Percentiles rank a stretch among this genome's conserved stretches.
Evolutionary conservation across 2,888 invertebrate genomes (phyloP).

Genomic region (Sarcophaga caerulescens): DNA sequence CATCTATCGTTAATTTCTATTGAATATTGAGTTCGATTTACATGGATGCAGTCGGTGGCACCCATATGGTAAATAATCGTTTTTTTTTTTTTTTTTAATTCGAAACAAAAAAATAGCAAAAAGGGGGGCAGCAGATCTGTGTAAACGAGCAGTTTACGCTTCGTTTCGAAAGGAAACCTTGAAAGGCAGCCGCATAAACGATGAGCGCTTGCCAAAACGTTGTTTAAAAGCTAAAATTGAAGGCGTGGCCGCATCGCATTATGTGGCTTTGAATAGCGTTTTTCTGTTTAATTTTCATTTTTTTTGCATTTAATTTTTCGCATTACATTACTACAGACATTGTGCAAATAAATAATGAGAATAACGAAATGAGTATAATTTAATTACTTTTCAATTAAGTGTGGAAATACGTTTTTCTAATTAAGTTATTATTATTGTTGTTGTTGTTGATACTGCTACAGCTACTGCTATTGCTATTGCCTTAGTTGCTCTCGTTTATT

Average conservation of each 20-base stretch:
- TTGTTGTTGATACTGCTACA: neutral
- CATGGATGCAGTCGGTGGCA: constrained; percentile 14
- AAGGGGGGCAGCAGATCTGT: neutral
- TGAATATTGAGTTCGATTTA: neutral
- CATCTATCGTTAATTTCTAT: neutral
- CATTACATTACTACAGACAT: neutral
- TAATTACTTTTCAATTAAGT: constrained; percentile 68
- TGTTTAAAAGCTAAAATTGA: constrained; percentile 47
- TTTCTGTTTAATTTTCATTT: constrained; percentile 22
- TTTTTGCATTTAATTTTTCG: constrained; percentile 10
- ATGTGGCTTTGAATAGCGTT: constrained; percentile 12
- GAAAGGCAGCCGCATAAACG: constrained; percentile 34
- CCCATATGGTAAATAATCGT: constrained; percentile 47
- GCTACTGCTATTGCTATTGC: neutral
- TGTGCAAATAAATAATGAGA: constrained; percentile 56
- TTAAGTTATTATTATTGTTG: constrained; percentile 58
- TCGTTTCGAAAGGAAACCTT: constrained; percentile 63
- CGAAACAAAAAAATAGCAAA: neutral
- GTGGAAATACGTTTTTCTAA: constrained; percentile 69
- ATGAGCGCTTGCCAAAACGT: neutral
- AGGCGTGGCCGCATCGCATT: constrained; percentile 54
- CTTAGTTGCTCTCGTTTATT: neutral
- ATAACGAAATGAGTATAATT: constrained; percentile 36
- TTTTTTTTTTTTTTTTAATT: constrained; percentile 25
- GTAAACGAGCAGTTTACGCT: constrained; percentile 54